Evolutionary conservation across 2,888 invertebrate species (phyloP), one percentile per base, ranked within the genome.

Genomic region (Rhimphoctona megacephalus): DNA sequence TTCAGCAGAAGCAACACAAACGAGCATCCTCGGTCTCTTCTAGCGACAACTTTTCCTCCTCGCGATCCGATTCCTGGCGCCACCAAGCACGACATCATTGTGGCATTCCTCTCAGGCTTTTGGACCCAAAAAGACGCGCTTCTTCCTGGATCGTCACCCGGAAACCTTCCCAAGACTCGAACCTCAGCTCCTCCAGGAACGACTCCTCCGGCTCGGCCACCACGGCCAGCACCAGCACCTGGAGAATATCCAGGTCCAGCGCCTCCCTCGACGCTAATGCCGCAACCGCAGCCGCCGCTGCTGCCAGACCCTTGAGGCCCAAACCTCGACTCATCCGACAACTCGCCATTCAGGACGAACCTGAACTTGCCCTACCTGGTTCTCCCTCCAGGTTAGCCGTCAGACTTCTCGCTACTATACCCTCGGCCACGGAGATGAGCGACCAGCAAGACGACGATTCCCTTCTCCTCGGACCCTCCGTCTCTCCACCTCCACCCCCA

Each of bases 131-230:
- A 92, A 95, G 98, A 79, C 95, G 98, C 89, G 97, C 98, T 72
- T 97, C 98, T 0, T 98, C 98, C 0, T 98, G 98, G 98, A 95
- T 98, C 86, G 97, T 98, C 39, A 98, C 98, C n/a, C 95, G 98
- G 78, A 98, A 98, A 95, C 98, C 98, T 0, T 98, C 98, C 17
- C 98, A 98, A 94, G 98, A 98, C 93, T 98, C 98, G 7, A 98
- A 98, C 94, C 95, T 98, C 89, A 98, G 98, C 70, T 98, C 97
- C 91, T 98, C 98, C 33, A 95, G 98, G 77, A 98, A 98, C 94
- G 98, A 98, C 94, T 98, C 98, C 19, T 98, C 98, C 0, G 98
- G 98, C 2, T 98, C 98, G 8, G 97, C 96, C 36, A 98, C 98
- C 25, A 98, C 98, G 1, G 98, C 98, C 39, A 98, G 97, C 91